Percentiles rank a stretch among this genome's conserved stretches.
Evolutionary conservation across 2,888 invertebrate species (phyloP).

Genomic region (Archaeoteleia sp.): DNA sequence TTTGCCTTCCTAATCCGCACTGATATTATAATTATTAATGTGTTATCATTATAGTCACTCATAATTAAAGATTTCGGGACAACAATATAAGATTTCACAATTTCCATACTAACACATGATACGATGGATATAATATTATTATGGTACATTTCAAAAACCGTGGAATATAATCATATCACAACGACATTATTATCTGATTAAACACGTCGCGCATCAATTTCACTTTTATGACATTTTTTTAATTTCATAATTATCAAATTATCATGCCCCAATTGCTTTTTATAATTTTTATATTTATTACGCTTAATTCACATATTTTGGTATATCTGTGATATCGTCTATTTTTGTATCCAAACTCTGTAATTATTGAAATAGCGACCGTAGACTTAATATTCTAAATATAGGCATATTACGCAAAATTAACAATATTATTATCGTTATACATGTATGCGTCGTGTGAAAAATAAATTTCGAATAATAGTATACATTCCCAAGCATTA

Average conservation of each 20-base stretch:
- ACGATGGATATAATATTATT: too few relatives aligned
- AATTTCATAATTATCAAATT: too few relatives aligned
- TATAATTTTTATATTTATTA: background rate
- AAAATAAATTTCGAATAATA: constrained; percentile 60
- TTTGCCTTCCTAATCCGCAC: background rate
- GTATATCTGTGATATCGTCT: constrained; percentile 29
- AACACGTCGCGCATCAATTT: too few relatives aligned
- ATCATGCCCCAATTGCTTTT: background rate
- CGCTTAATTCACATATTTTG: too few relatives aligned
- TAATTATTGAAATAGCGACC: constrained; percentile 33
- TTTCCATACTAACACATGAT: too few relatives aligned
- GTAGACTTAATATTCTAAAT: constrained; percentile 38
- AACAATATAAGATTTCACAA: too few relatives aligned
- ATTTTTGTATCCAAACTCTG: constrained; percentile 26
- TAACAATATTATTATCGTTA: constrained; percentile 27
- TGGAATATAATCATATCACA: too few relatives aligned
- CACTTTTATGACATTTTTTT: too few relatives aligned
- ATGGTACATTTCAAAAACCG: too few relatives aligned
- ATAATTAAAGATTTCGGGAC: too few relatives aligned
- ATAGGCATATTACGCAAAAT: constrained; percentile 29
- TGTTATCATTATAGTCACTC: background rate
- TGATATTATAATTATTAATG: background rate
- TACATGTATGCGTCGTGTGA: constrained; percentile 53
- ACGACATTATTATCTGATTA: background rate
- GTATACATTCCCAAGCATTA: constrained; percentile 3